A percentile compares a stretch with the other conserved stretches of the same genome.
These are phyloP conservation scores for Propithecus coquereli DNA, from an alignment of 2,113 vertebrate species.

Conservation along the genomic window DNA sequence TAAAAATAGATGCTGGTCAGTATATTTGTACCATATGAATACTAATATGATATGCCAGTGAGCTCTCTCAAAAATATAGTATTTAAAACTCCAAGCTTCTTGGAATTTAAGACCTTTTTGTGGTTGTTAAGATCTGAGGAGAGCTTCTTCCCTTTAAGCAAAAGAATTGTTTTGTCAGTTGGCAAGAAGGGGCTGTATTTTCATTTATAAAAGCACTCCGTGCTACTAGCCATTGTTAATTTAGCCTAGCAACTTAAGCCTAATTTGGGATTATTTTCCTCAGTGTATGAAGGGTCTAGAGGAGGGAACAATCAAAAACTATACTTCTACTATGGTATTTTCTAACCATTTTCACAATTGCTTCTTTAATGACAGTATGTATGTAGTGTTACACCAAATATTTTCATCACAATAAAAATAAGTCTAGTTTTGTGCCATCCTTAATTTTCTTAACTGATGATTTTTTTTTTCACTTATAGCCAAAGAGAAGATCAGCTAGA, in stretches of 20 bases:
- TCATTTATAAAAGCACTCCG: conserved; percentile 8
- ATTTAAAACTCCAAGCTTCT: conserved; percentile 30
- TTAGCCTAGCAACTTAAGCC: conserved; percentile 16
- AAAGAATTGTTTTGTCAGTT: neutral
- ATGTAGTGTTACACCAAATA: conserved; percentile 16
- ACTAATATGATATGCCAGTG: neutral
- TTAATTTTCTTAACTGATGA: conserved; percentile 9
- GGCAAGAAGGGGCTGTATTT: conserved; percentile 18
- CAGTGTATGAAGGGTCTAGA: neutral
- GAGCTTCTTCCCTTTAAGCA: conserved; percentile 34
- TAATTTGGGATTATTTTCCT: neutral
- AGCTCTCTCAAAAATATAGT: conserved; percentile 21
- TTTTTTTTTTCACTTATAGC: conserved; percentile 84
- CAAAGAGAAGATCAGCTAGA: conserved; percentile 95
- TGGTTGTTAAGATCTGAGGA: conserved; percentile 21
- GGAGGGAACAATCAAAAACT: neutral
- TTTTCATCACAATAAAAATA: conserved; percentile 47
- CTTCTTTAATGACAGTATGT: conserved; percentile 25
- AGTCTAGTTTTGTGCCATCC: neutral
- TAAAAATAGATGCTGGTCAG: neutral
- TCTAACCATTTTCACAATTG: neutral
- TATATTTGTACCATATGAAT: conserved; percentile 17
- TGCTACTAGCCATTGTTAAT: neutral
- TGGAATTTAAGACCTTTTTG: neutral
- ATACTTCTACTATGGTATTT: neutral